phyloP scores from a whole-genome alignment of 2,113 vertebrate species.

The Sakesphorus luctuosus region DNA sequence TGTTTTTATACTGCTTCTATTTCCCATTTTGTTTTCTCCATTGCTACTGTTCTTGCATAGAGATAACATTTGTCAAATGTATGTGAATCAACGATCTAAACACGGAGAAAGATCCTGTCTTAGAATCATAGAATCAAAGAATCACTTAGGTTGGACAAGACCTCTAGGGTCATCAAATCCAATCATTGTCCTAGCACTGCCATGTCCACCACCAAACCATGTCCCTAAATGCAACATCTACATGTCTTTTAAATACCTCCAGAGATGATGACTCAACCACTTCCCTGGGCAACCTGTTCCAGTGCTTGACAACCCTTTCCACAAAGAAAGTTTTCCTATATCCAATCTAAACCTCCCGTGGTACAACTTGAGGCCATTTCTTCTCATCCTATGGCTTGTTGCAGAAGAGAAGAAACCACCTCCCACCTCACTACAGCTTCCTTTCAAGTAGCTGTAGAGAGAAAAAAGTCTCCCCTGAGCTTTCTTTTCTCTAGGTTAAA shows the following conservation, averaged over 20 bases:
- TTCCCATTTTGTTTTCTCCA: neutral
- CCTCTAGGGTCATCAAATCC: neutral
- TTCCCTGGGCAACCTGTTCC: neutral
- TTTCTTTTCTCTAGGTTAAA: neutral
- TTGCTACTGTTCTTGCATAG: neutral
- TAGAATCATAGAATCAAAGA: neutral
- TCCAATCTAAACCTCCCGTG: neutral
- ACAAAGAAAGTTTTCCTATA: neutral
- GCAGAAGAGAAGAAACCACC: neutral
- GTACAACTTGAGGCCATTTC: neutral
- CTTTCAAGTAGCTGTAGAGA: neutral
- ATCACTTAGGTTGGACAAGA: neutral
- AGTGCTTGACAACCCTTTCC: neutral
- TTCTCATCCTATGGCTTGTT: neutral
- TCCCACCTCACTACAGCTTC: rapidly evolving
- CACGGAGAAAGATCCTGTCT: neutral
- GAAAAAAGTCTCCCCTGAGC: neutral
- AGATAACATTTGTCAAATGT: neutral
- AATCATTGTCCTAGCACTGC: neutral
- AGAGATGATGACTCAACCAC: neutral
- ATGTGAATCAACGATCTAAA: neutral
- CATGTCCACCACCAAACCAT: neutral
- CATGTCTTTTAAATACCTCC: neutral
- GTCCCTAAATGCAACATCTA: neutral
- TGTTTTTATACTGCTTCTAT: neutral